These are phyloP conservation scores for Rambutsinella grinnellia DNA, from an alignment of 2,888 invertebrate genomes.

Conservation along the genomic window DNA sequence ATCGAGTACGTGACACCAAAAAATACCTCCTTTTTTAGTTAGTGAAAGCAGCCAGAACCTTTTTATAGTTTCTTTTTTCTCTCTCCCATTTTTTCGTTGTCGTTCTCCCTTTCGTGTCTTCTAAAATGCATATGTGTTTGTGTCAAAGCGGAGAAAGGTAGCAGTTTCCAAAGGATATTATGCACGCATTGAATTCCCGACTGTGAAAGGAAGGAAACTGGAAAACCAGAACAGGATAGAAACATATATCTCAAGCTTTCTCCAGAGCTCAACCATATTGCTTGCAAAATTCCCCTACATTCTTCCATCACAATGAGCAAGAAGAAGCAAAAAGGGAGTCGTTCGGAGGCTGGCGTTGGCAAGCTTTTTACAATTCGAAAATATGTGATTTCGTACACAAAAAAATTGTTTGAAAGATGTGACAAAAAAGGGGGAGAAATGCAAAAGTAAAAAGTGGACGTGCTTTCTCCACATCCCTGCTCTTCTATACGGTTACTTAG, in stretches of 20 bases:
- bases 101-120: not conserved
- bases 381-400: not conserved
- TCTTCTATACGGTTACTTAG: no score
- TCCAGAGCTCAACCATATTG: constrained; percentile 9
- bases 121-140: not conserved
- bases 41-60: constrained; percentile 11
- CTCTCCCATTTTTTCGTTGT: not conserved
- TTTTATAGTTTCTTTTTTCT: constrained; percentile 10
- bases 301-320: constrained; percentile 18
- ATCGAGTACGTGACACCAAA: constrained; percentile 58
- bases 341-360: not conserved
- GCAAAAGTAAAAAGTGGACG: no score
- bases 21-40: constrained; percentile 14
- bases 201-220: constrained; percentile 28
- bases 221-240: constrained; percentile 37
- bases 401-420: no score
- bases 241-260: not conserved
- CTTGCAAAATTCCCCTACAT: constrained; percentile 26
- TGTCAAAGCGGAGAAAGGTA: constrained; percentile 31
- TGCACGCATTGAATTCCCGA: constrained; percentile 28
- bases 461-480: no score
- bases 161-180: constrained; percentile 14
- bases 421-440: not conserved
- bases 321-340: constrained; percentile 3
- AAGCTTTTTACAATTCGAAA: not conserved